Conservation (phyloP, 1,140 invertebrate species). For the Dendroctonus ponderosae region DNA sequence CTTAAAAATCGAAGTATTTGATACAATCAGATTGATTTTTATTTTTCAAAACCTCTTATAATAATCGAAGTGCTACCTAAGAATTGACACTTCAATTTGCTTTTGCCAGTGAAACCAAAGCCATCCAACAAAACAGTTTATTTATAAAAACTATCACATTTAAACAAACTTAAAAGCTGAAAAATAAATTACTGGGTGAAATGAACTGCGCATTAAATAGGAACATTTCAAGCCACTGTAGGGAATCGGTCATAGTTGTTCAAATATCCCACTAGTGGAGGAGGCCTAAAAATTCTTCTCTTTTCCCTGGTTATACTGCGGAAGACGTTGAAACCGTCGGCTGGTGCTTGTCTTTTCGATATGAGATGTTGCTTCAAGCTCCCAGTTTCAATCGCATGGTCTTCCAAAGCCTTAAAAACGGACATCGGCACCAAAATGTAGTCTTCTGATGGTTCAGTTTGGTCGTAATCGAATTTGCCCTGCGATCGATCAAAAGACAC, state of each 20-base stretch:
- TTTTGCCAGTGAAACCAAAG: not conserved
- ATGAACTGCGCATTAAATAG: too few relatives aligned
- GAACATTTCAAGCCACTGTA: constrained; percentile 4
- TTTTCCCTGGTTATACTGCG: not conserved
- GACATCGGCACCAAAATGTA: constrained; percentile 17
- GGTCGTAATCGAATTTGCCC: not conserved
- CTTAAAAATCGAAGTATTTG: too few relatives aligned
- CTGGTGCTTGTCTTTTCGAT: constrained; percentile 12
- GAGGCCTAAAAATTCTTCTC: constrained; percentile 1
- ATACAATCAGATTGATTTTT: too few relatives aligned
- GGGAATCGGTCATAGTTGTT: constrained; percentile 23
- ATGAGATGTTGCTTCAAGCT: not conserved
- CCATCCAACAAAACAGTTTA: not conserved
- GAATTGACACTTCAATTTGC: too few relatives aligned
- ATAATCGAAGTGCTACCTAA: too few relatives aligned
- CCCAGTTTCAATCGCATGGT: not conserved
- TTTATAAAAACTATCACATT: not conserved
- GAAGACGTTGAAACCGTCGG: not conserved
- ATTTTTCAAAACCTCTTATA: too few relatives aligned
- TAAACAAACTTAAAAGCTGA: not conserved
- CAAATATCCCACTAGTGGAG: constrained; percentile 18
- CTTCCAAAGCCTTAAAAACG: not conserved
- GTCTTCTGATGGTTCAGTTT: not conserved
- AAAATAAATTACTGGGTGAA: too few relatives aligned
- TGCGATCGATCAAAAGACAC: constrained; percentile 1